Evolutionary conservation across 2,888 invertebrate genomes (phyloP).

Genomic region (Hydrotaea cyrtoneurina): DNA sequence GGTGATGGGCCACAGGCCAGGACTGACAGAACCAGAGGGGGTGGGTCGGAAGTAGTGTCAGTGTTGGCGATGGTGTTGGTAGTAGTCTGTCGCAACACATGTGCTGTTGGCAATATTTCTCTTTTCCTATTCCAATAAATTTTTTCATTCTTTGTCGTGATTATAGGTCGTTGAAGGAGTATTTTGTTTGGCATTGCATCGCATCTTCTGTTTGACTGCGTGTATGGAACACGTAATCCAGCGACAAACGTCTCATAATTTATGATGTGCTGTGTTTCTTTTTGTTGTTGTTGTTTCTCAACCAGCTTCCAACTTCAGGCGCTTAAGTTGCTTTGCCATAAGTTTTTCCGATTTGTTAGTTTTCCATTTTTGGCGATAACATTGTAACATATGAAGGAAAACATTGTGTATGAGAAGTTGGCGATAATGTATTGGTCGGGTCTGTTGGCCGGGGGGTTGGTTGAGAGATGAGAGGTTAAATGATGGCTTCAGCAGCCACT

Average conservation of each 20-base stretch:
- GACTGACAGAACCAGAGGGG: neutral
- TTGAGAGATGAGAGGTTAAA: constrained; percentile 26
- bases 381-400: constrained; percentile 50
- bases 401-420: constrained; percentile 35
- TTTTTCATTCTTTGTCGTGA: constrained; percentile 41
- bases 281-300: neutral
- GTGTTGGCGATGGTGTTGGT: neutral
- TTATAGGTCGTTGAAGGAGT: constrained; percentile 36
- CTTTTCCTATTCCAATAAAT: constrained; percentile 38
- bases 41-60: neutral
- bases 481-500: constrained; percentile 58
- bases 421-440: constrained; percentile 37
- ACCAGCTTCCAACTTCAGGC: neutral
- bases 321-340: neutral
- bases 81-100: constrained; percentile 47
- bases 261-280: constrained; percentile 53
- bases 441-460: constrained; percentile 14
- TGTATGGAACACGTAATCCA: constrained; percentile 60
- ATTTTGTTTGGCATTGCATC: constrained; percentile 48
- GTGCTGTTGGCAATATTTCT: constrained; percentile 57
- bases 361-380: constrained; percentile 18
- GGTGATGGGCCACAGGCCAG: neutral
- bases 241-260: constrained; percentile 63
- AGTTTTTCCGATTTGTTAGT: constrained; percentile 28
- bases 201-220: neutral